Percentiles rank a stretch among this genome's conserved stretches.
phyloP scores from a whole-genome alignment of 2,888 invertebrate genomes.

The Mythimna vitellina region DNA sequence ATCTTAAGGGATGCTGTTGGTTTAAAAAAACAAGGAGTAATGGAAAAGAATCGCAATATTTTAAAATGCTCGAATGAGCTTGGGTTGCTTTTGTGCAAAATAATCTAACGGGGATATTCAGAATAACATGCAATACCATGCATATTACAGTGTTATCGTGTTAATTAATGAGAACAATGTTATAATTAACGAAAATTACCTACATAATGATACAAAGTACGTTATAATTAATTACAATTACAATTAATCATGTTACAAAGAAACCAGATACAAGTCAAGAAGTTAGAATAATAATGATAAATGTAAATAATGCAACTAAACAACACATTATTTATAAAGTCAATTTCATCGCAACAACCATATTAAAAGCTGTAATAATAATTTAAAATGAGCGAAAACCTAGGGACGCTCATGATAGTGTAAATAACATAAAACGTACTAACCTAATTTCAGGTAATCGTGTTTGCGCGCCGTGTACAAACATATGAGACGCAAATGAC shows the following conservation, averaged over 20 bases:
- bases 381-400: conserved; percentile 57
- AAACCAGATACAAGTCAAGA: not conserved
- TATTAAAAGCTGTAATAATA: conserved; percentile 56
- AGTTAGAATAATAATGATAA: not conserved
- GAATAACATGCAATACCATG: not conserved
- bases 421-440: conserved; percentile 86
- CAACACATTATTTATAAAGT: conserved; percentile 28
- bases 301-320: conserved; percentile 4
- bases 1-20: conserved; percentile 65
- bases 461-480: conserved; percentile 84
- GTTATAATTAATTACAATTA: not conserved
- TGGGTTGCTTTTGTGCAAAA: not conserved
- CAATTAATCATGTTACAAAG: not conserved
- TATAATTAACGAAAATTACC: not conserved
- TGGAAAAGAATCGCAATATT: conserved; percentile 59
- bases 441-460: conserved; percentile 88
- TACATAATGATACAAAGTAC: not conserved
- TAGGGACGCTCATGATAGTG: conserved; percentile 61
- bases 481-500: conserved; percentile 84
- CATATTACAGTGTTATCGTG: conserved; percentile 15
- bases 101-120: conserved; percentile 4
- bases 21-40: conserved; percentile 64
- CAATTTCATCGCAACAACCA: conserved; percentile 52
- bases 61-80: conserved; percentile 21
- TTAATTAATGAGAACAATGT: conserved; percentile 21